A percentile compares a stretch with the other conserved stretches of the same genome.
These are phyloP conservation scores for Thryonomys swinderianus DNA, from an alignment of 2,113 vertebrate species.

Conservation along the genomic window DNA sequence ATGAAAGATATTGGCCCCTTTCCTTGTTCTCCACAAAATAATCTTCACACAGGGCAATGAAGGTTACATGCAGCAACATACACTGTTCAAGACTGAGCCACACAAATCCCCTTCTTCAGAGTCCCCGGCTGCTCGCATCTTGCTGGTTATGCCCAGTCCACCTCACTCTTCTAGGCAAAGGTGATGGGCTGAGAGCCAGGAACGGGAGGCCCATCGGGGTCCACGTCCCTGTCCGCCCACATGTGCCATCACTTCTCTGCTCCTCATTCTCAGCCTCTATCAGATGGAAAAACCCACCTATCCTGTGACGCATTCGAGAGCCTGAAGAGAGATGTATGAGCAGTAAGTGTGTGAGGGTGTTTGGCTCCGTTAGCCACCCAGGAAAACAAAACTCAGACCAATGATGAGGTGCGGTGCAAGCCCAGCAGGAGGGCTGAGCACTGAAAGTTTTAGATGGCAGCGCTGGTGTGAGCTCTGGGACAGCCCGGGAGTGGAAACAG, in stretches of 20 bases:
- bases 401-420: background rate
- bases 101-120: background rate
- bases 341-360: background rate
- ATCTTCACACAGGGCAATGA: background rate
- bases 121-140: background rate
- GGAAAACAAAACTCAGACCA: background rate
- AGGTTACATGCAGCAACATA: background rate
- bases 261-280: background rate
- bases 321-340: background rate
- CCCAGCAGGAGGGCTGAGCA: background rate
- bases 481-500: background rate
- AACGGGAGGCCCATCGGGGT: fast-evolving
- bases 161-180: background rate
- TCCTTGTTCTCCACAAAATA: constrained; percentile 32
- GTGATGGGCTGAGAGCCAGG: background rate
- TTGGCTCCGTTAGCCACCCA: background rate
- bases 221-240: background rate
- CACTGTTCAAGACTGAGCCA: background rate
- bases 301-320: background rate
- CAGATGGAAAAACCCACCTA: background rate
- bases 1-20: constrained; percentile 16
- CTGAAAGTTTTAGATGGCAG: too few species aligned
- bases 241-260: background rate
- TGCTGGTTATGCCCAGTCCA: background rate
- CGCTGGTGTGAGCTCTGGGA: too few species aligned